Evolutionary conservation across 2,113 vertebrate species (phyloP).

Genomic region (Psilopsiagon aurifrons): DNA sequence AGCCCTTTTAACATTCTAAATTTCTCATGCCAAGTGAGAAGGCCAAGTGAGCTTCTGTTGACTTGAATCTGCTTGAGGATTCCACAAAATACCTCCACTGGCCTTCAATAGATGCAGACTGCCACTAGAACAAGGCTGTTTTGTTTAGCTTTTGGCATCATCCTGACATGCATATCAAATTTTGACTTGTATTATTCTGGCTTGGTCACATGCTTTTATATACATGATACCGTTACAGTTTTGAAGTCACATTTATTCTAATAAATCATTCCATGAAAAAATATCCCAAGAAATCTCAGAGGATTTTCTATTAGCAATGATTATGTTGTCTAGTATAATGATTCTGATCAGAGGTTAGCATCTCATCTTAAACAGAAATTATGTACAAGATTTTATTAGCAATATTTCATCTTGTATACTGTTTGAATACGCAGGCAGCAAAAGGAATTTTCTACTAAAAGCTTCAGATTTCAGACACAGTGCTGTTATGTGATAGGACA

Average conservation of each 20-base stretch:
- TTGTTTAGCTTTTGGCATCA: background rate
- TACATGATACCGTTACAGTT: background rate
- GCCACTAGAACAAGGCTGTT: background rate
- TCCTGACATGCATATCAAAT: background rate
- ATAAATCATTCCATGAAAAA: background rate
- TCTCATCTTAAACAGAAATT: background rate
- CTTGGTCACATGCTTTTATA: background rate
- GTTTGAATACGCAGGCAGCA: background rate
- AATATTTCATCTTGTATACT: background rate
- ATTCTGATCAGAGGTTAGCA: background rate
- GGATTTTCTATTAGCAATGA: background rate
- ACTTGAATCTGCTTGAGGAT: background rate
- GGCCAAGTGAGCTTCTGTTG: background rate
- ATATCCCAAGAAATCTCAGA: background rate
- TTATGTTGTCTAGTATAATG: background rate
- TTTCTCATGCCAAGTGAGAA: background rate
- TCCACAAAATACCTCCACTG: background rate
- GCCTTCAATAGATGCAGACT: background rate
- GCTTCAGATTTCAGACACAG: background rate
- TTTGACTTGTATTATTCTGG: background rate
- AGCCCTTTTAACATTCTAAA: background rate
- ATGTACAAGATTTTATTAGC: background rate
- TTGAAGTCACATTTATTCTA: background rate
- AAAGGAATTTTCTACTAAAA: background rate
- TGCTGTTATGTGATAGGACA: background rate